These are phyloP conservation scores for Micromussa lordhowensis DNA, from an alignment of 92 coral and sea anemone species.

Conservation along the genomic window DNA sequence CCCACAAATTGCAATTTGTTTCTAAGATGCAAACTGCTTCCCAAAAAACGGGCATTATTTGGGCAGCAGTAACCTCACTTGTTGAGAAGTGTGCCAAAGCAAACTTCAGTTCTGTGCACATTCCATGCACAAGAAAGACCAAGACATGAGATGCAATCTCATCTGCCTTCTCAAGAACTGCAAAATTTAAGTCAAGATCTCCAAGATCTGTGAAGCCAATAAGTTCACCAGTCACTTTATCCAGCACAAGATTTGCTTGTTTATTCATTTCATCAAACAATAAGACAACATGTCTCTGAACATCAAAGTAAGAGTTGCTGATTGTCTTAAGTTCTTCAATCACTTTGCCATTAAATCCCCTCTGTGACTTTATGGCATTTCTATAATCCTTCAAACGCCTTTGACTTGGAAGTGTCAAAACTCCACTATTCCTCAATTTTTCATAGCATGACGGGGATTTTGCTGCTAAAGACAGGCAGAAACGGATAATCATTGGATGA, in stretches of 20 bases:
- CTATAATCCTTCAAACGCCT: slow-evolving; percentile 54
- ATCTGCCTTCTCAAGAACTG: slow-evolving; percentile 47
- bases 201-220: slow-evolving; percentile 46
- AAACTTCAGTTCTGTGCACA: slow-evolving; percentile 37
- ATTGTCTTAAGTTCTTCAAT: slow-evolving; percentile 46
- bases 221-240: slow-evolving; percentile 4
- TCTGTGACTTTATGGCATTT: slow-evolving; percentile 54
- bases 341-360: slow-evolving; percentile 63
- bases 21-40: slow-evolving; percentile 13
- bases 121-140: slow-evolving; percentile 29
- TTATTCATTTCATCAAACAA: slow-evolving; percentile 69
- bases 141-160: slow-evolving; percentile 52
- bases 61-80: slow-evolving; percentile 42
- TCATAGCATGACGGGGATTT: slow-evolving; percentile 61
- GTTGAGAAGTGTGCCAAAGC: slow-evolving; percentile 49
- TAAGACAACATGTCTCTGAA: slow-evolving; percentile 62
- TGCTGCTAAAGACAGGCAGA: slow-evolving; percentile 55
- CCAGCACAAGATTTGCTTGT: slow-evolving; percentile 50
- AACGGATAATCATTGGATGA: slow-evolving; percentile 71
- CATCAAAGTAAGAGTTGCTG: slow-evolving; percentile 37
- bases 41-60: slow-evolving; percentile 31
- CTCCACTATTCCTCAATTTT: slow-evolving; percentile 48
- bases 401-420: slow-evolving; percentile 63
- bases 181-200: slow-evolving; percentile 44
- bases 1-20: not conserved